phyloP scores from a whole-genome alignment of 2,797 vertebrate genomes.

The Sorex maritimensis region DNA sequence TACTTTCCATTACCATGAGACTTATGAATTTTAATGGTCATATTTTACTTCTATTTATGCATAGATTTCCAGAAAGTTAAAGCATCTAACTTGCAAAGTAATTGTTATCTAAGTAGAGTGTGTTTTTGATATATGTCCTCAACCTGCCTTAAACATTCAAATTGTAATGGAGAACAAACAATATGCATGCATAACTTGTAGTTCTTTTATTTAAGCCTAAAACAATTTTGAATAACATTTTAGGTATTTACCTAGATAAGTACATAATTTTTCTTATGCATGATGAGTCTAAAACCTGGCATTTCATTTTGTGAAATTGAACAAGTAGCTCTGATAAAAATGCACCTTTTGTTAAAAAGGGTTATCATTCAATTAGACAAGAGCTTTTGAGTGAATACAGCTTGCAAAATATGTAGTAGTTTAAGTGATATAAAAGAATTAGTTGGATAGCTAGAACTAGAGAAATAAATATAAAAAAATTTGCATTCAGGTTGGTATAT shows the following conservation, averaged over 20 bases:
- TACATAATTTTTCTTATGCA: not conserved
- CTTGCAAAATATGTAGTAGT: not conserved
- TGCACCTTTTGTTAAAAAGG: slow-evolving; percentile 22
- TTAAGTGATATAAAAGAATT: slow-evolving; percentile 44
- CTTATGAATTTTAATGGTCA: slow-evolving; percentile 60
- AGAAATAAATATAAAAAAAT: slow-evolving; percentile 24
- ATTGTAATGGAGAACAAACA: slow-evolving; percentile 2
- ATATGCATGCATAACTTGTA: not conserved
- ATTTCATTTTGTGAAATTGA: slow-evolving; percentile 49
- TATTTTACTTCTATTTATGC: slow-evolving; percentile 42
- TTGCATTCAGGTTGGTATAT: not conserved
- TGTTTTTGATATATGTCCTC: slow-evolving; percentile 43
- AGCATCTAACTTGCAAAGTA: slow-evolving; percentile 66
- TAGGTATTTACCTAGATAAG: not conserved
- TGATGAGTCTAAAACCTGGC: slow-evolving; percentile 2
- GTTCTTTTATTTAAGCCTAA: slow-evolving; percentile 3
- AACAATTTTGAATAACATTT: slow-evolving; percentile 18
- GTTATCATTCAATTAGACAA: slow-evolving; percentile 6
- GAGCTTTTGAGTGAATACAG: not conserved
- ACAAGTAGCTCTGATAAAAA: slow-evolving; percentile 39
- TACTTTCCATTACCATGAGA: slow-evolving; percentile 29
- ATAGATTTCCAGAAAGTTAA: slow-evolving; percentile 60
- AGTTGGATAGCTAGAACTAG: not conserved
- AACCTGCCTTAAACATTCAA: slow-evolving; percentile 36
- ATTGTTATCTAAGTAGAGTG: slow-evolving; percentile 54